Percentiles rank a stretch among this genome's conserved stretches.
phyloP scores from a whole-genome alignment of 2,113 vertebrate species.

The Malurus melanocephalus region DNA sequence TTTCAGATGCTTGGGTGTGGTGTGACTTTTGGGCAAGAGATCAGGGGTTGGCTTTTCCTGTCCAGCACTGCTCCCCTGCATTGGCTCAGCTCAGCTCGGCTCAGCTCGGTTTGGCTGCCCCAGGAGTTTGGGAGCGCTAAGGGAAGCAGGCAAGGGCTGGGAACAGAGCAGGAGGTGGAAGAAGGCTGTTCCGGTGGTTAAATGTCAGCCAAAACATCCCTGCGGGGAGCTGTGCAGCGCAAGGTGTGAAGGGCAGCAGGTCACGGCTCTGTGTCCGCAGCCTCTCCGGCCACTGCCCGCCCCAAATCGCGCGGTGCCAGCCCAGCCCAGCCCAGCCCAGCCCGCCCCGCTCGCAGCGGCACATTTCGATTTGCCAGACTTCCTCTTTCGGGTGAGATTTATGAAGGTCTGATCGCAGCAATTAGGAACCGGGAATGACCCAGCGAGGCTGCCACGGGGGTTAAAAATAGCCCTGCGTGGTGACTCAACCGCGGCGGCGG shows the following conservation, averaged over 20 bases:
- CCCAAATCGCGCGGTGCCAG: fast-evolving
- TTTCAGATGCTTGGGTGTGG: slow-evolving; percentile 2
- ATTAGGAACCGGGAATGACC: slow-evolving; percentile 37
- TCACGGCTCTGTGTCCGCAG: neutral
- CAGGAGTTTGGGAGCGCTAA: neutral
- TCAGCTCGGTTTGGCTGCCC: neutral
- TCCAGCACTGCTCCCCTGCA: neutral
- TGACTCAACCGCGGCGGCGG: neutral
- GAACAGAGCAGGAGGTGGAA: neutral
- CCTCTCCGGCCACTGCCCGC: fast-evolving
- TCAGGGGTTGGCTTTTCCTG: slow-evolving; percentile 30
- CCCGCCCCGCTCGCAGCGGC: fast-evolving
- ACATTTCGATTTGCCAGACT: slow-evolving; percentile 16
- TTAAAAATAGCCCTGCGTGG: neutral
- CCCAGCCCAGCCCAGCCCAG: neutral
- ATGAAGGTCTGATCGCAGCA: slow-evolving; percentile 24
- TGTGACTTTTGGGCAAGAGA: neutral
- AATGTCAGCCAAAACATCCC: slow-evolving; percentile 1
- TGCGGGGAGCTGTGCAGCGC: neutral
- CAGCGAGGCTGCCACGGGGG: neutral
- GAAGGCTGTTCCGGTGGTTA: neutral
- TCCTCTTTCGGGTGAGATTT: slow-evolving; percentile 49
- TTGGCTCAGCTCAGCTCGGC: neutral
- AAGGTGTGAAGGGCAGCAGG: neutral
- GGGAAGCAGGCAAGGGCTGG: neutral